Base-by-base conservation (phyloP, 1,140 invertebrate species). In the roundworm (Caenorhabditis elegans) region DNA sequence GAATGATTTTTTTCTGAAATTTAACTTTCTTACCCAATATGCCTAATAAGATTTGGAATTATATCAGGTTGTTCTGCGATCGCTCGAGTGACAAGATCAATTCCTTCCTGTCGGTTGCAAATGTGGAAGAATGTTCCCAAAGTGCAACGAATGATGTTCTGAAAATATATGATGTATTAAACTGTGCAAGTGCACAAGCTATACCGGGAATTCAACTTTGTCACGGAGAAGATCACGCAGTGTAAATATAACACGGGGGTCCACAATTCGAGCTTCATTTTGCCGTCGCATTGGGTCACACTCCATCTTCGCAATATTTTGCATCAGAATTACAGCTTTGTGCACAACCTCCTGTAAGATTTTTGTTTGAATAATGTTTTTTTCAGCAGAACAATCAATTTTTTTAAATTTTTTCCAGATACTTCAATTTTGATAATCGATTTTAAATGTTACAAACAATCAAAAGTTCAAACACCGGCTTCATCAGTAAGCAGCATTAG, bases 291-390 rank as follows among this genome's bases (percentile, higher is more conserved):
- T 10, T 4, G 60, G 34, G 10, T 78, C 77, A 19, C 47, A 49
- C 26, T 78, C 77, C 77, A 78, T 78, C 28, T 78, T 78, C 8
- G 77, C 77, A 39, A 53, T 78, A 22, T 78, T 78, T 39, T 78
- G 77, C 77, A 78, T 78, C 3, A 78, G 26, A 6, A 51, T 51
- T 11, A 53, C 77, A 3, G 77, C 77, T 36, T 78, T 78, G n/a
- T 78, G 34, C n/a, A 53, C 77, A n/a, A 78, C 77, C n/a, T 49
- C 77, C 77, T 78, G 34, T 0, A 55, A 34, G 24, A 1, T 15
- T 8, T 8, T 8, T 43, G 39, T n/a, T n/a, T n/a, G n/a, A n/a
- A n/a, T n/a, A n/a, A n/a, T n/a, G n/a, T n/a, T n/a, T n/a, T n/a
- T n/a, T n/a, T n/a, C n/a, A n/a, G n/a, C n/a, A n/a, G n/a, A n/a